Percentiles rank a stretch among this genome's conserved stretches.
Evolutionary conservation across 2,113 vertebrate genomes (phyloP).

Genomic region (Thomomys bottae): DNA sequence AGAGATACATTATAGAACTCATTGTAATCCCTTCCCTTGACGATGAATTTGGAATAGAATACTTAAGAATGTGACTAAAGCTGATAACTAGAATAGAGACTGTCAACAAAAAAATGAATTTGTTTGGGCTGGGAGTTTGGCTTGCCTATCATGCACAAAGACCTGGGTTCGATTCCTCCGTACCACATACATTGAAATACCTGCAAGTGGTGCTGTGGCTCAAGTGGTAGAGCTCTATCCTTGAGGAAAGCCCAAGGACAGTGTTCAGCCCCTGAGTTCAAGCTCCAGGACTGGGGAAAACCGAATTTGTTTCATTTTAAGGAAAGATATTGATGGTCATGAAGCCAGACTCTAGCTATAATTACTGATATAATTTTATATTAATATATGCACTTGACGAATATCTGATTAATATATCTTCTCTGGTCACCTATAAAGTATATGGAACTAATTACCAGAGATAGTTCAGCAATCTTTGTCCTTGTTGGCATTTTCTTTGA

Average conservation of each 20-base stretch:
- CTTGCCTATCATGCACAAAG: no score
- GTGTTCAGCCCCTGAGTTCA: no score
- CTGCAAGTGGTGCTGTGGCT: no score
- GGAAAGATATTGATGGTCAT: not conserved
- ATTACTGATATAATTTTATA: not conserved
- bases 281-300: no score
- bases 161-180: no score
- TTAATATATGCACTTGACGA: not conserved
- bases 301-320: not conserved
- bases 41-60: slow-evolving; percentile 19
- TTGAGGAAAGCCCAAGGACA: no score
- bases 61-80: not conserved
- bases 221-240: no score
- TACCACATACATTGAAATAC: no score
- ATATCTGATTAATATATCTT: not conserved
- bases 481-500: not conserved
- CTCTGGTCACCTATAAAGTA: not conserved
- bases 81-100: not conserved
- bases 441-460: not conserved
- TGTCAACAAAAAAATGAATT: not conserved
- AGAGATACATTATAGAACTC: not conserved
- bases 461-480: accelerated
- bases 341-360: not conserved
- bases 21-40: not conserved
- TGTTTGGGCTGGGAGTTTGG: no score